A percentile compares a stretch with the other conserved stretches of the same genome.
Conservation (phyloP, 2,888 invertebrate species). For the Nycteola revayana region DNA sequence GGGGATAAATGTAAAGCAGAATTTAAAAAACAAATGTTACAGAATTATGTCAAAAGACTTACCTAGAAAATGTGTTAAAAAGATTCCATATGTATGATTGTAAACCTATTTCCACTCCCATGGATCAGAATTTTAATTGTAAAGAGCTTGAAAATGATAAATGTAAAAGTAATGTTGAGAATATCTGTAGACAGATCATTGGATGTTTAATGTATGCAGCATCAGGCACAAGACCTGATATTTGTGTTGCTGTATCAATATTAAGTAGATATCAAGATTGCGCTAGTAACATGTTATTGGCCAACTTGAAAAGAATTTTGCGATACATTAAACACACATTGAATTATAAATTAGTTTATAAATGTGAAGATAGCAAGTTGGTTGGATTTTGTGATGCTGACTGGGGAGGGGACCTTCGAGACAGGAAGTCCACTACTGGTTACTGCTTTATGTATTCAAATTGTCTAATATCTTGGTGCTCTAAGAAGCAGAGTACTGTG, state of each 20-base stretch:
- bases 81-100: constrained; percentile 16
- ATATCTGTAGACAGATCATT: constrained; percentile 6
- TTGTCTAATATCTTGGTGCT: constrained; percentile 7
- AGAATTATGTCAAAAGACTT: constrained; percentile 9
- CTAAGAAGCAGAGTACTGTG: constrained; percentile 1
- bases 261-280: constrained; percentile 8
- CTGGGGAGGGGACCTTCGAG: constrained; percentile 8
- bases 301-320: constrained; percentile 18
- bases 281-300: constrained; percentile 16
- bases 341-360: constrained; percentile 14
- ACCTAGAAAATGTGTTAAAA: constrained; percentile 14
- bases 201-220: constrained; percentile 13
- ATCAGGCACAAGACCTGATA: constrained; percentile 13
- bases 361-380: background rate
- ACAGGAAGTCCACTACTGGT: constrained; percentile 24
- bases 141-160: constrained; percentile 8
- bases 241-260: constrained; percentile 7
- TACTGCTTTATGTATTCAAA: constrained; percentile 6
- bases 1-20: too few species aligned
- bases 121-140: constrained; percentile 18
- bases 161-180: background rate
- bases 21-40: constrained; percentile 5
- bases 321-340: constrained; percentile 15
- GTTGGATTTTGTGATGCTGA: constrained; percentile 7
- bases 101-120: constrained; percentile 15